These are phyloP conservation scores for Phyllotreta striolata DNA, from an alignment of 2,888 invertebrate species.

Conservation along the genomic window DNA sequence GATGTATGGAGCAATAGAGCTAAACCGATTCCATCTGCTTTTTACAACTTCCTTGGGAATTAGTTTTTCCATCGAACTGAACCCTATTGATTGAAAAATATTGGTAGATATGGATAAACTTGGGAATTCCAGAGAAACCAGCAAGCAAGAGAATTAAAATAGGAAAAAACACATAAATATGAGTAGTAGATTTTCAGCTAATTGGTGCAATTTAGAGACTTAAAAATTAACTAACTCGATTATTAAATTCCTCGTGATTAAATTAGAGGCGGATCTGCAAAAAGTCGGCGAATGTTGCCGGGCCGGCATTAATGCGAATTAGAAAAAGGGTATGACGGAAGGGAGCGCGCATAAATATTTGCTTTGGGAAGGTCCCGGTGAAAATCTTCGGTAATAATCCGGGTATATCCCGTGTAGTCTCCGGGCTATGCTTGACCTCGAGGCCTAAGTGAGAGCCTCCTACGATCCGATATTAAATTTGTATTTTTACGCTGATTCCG, in stretches of 20 bases:
- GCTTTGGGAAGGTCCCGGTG: constrained; percentile 41
- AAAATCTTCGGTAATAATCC: constrained; percentile 55
- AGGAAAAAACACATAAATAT: too few species aligned
- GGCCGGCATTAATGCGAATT: background rate
- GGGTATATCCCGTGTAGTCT: constrained; percentile 49
- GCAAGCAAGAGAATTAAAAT: too few species aligned
- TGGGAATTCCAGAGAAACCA: constrained; percentile 29
- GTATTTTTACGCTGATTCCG: constrained; percentile 71
- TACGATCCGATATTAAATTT: constrained; percentile 67
- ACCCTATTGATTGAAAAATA: constrained; percentile 34
- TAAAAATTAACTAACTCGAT: too few species aligned
- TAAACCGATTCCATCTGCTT: constrained; percentile 17
- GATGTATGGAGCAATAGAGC: constrained; percentile 18
- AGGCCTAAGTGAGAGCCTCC: constrained; percentile 53
- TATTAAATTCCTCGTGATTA: too few species aligned
- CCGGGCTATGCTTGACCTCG: constrained; percentile 49
- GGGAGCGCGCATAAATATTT: constrained; percentile 41
- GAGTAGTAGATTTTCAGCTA: too few species aligned
- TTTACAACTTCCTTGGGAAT: constrained; percentile 32
- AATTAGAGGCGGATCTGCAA: background rate
- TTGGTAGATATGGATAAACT: constrained; percentile 24
- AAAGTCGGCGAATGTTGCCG: too few species aligned
- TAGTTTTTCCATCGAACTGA: constrained; percentile 27
- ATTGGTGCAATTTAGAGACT: too few species aligned
- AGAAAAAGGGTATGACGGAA: constrained; percentile 1